Base-by-base conservation (phyloP, 2,888 invertebrate species). In the Biston stratarius region DNA sequence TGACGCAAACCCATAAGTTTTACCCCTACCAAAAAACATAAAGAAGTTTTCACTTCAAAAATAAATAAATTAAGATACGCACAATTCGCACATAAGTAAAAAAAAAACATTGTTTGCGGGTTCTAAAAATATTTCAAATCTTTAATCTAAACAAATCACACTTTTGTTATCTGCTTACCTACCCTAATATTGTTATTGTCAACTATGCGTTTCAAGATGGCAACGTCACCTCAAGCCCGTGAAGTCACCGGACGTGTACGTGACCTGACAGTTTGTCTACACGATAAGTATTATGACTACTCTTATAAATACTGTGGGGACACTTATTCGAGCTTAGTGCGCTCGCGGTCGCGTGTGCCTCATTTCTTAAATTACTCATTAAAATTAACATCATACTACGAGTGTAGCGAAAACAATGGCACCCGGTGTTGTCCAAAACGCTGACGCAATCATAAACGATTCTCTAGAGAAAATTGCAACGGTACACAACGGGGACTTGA, bases 261-360 rank as follows among this genome's bases (percentile, higher is more conserved):
- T 59, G 48, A 74, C 73, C 60, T 67, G 71, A 56, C 44, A 74
- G 71, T 76, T 74, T 74, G 76, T 77, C 73, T 73, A 74, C 74
- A 81, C 81, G 87, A 89, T 88, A 90, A 88, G 86, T 83, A 3
- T 24, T 24, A 3, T n/a, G n/a, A n/a, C 76, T 24, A 53, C 40
- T 83, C 79, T 87, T 91, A 91, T 91, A 91, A 84, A 91, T 89
- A 88, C 89, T 77, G 74, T 77, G 81, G 77, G 74, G 78, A 74
- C 81, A 84, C 79, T 71, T 82, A 80, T 70, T 73, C 69, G 69
- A 73, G 77, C 77, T 82, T 87, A 91, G 91, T 91, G 82, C 81
- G 87, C 79, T 68, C 79, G 83, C 83, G 84, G 36, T 45, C 81
- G 83, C 83, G 81, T 74, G 77, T 77, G 84, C 74, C 82, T 84